Evolutionary conservation across 2,113 vertebrate genomes (phyloP), one percentile per base, ranked within the genome.

Genomic region (Phainopepla nitens): DNA sequence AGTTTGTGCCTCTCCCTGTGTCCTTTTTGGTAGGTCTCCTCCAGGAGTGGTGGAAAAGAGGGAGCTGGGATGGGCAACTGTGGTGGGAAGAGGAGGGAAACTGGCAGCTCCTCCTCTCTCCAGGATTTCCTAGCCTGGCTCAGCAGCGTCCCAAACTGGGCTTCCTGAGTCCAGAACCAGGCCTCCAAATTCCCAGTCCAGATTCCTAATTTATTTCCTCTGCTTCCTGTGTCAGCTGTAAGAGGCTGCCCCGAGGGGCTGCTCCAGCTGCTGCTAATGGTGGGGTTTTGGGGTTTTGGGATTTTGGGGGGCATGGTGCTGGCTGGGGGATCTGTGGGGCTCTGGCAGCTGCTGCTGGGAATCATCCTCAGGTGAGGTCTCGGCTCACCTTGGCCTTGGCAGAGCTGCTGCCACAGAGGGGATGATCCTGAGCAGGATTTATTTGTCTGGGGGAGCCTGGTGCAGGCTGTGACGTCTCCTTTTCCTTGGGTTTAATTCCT

Each of bases 1-100:
- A 99, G 99, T 98, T 57, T 28, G 13, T 45, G 65, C 73, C 36
- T 90, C 22, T 44, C 58, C 39, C 41, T 6, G 21, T 20, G 11
- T 72, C 68, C 35, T 88, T 15, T 21, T 15, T 29, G 15, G 8
- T 1, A 2, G 15, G 0, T 24, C 3, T 18, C 45, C 1, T 0
- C 41, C 24, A 8, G 51, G 51, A 83, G 6, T 0, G 3, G 2
- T 13, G 14, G 10, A 29, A 47, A 16, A 36, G 16, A 12, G 75
- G 39, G 71, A 42, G 2, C 35, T 53, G 25, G 28, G 58, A 9
- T 8, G 4, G 53, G n/a, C 42, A 24, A 39, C 6, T 3, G 4
- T 6, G 33, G 41, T 9, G 50, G 7, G 2, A 47, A 27, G 78
- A 21, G n/a, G 10, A 24, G 39, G 39, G 42, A 53, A 84, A 9